Conservation (phyloP, 2,888 invertebrate species). For the Orthonevra nobilis region DNA sequence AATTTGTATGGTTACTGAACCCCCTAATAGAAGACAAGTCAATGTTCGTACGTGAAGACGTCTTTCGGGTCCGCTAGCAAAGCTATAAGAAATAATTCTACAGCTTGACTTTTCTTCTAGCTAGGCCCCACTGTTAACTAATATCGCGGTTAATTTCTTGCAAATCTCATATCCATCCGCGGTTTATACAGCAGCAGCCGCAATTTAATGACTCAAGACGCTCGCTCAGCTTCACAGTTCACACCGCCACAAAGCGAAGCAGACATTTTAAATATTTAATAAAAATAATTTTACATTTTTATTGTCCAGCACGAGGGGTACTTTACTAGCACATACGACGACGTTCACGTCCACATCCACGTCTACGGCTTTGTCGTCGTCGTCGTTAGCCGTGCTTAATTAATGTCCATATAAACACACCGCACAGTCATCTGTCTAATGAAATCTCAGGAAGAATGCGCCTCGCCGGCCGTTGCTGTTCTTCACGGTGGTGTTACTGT, state of each 20-base stretch:
- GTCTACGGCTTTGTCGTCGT: slow-evolving; percentile 20
- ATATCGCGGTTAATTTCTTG: neutral
- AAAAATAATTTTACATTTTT: slow-evolving; percentile 64
- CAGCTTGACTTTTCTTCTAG: too few species aligned
- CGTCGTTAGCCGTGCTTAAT: slow-evolving; percentile 62
- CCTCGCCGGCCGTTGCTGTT: slow-evolving; percentile 21
- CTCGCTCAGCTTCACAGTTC: slow-evolving; percentile 25
- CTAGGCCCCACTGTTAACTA: slow-evolving; percentile 11
- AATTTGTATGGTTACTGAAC: too few species aligned
- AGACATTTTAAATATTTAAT: slow-evolving; percentile 59
- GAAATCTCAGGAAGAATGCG: slow-evolving; percentile 65
- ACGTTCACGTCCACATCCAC: slow-evolving; percentile 17
- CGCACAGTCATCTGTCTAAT: slow-evolving; percentile 63
- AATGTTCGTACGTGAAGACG: too few species aligned
- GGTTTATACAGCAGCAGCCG: slow-evolving; percentile 15
- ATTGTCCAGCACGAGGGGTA: slow-evolving; percentile 33
- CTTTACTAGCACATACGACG: slow-evolving; percentile 25
- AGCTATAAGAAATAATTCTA: too few species aligned
- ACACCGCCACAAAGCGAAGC: slow-evolving; percentile 22
- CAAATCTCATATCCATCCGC: slow-evolving; percentile 14
- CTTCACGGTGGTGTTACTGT: slow-evolving; percentile 3
- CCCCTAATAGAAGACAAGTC: too few species aligned
- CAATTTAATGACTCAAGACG: slow-evolving; percentile 46
- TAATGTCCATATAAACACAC: slow-evolving; percentile 59
- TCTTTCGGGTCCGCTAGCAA: too few species aligned